phyloP scores from a whole-genome alignment of 2,888 invertebrate species.

The Synanthedon myopaeformis region DNA sequence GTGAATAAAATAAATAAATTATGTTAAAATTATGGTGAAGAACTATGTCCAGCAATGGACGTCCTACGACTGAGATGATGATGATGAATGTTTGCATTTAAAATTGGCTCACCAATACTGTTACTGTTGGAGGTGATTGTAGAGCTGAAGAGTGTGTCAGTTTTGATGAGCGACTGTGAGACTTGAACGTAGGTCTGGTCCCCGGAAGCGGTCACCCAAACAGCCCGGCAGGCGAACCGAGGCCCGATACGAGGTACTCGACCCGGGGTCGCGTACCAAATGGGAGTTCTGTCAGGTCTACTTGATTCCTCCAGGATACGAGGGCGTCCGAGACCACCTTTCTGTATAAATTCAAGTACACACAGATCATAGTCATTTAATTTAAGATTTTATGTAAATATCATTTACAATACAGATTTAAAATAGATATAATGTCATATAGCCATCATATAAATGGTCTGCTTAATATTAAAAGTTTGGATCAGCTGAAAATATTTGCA shows the following conservation, averaged over 20 bases:
- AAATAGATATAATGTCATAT: no score
- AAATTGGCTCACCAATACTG: constrained; percentile 75
- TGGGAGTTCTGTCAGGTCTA: background rate
- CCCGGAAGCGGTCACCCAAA: constrained; percentile 95
- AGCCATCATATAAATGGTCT: no score
- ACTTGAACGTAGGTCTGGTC: constrained; percentile 95
- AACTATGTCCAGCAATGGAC: no score
- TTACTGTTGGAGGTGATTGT: constrained; percentile 90
- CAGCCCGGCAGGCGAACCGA: constrained; percentile 86
- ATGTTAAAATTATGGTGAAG: no score
- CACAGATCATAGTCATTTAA: no score
- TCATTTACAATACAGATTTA: no score
- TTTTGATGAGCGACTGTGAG: constrained; percentile 93
- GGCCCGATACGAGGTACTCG: constrained; percentile 86
- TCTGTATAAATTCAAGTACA: constrained; percentile 31
- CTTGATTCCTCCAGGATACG: constrained; percentile 49
- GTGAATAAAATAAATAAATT: background rate
- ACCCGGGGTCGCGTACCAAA: constrained; percentile 80
- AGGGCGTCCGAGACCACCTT: constrained; percentile 70
- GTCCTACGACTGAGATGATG: no score
- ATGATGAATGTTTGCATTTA: no score
- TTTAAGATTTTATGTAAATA: no score
- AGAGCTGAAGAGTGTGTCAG: constrained; percentile 86
- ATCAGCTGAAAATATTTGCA: no score
- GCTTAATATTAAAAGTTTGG: no score